A percentile compares a stretch with the other conserved stretches of the same genome.
phyloP scores from a whole-genome alignment of 92 coral and sea anemone species.

The Porites lobata region DNA sequence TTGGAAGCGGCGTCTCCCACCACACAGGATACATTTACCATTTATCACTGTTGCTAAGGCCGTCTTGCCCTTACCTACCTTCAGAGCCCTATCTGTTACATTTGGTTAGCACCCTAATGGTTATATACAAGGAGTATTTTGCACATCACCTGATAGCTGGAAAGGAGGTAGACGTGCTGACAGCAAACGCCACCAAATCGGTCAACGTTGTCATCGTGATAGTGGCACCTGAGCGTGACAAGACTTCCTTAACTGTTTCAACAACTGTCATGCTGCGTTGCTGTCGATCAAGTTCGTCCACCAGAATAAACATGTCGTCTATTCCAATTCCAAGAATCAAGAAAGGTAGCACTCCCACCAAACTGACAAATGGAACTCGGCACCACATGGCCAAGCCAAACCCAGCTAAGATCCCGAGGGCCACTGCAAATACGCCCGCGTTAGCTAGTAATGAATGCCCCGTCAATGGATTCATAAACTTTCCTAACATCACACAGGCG shows the following conservation, averaged over 20 bases:
- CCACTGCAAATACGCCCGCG: slow-evolving; percentile 80
- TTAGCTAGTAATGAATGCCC: slow-evolving; percentile 76
- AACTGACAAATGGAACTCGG: slow-evolving; percentile 73
- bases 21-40: no score
- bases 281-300: slow-evolving; percentile 79
- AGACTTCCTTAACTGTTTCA: slow-evolving; percentile 77
- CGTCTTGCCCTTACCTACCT: no score
- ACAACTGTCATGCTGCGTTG: slow-evolving; percentile 50
- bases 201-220: slow-evolving; percentile 88
- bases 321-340: slow-evolving; percentile 87
- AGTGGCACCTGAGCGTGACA: slow-evolving; percentile 84
- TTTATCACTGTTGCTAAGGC: no score
- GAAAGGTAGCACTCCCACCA: slow-evolving; percentile 86
- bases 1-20: no score
- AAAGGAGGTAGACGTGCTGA: slow-evolving; percentile 78
- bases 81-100: no score
- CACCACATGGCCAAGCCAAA: slow-evolving; percentile 73
- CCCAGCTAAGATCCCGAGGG: slow-evolving; percentile 79
- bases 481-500: slow-evolving; percentile 76
- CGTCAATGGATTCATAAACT: slow-evolving; percentile 77
- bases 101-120: no score
- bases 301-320: slow-evolving; percentile 86
- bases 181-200: slow-evolving; percentile 89
- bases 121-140: background rate
- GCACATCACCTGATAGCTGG: slow-evolving; percentile 64